Conservation (phyloP, 1,140 invertebrate genomes). For the Plectrocnemia conspersa region DNA sequence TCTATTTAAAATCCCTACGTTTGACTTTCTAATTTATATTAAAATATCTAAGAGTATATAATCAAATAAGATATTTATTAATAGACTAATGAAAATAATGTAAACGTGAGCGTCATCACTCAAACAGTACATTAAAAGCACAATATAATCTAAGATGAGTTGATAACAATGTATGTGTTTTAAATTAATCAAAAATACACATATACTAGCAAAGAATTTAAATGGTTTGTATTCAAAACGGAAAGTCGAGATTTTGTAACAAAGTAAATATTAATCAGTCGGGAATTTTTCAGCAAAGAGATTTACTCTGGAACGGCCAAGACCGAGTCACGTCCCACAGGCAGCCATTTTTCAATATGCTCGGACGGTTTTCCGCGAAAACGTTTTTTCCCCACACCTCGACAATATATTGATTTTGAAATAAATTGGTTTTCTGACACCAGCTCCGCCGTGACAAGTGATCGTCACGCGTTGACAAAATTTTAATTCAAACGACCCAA, state of each 20-base stretch:
- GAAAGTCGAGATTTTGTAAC: background rate
- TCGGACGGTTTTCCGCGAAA: constrained; percentile 9
- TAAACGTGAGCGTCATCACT: no score
- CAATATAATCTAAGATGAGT: no score
- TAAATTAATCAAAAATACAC: no score
- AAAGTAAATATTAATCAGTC: constrained; percentile 21
- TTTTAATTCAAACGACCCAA: constrained; percentile 18
- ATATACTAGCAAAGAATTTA: constrained; percentile 2
- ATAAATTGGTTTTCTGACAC: constrained; percentile 30
- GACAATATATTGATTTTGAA: constrained; percentile 27
- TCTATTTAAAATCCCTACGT: no score
- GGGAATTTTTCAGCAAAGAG: constrained; percentile 10
- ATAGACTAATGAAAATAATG: no score
- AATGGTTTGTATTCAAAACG: background rate
- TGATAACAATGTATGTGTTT: no score
- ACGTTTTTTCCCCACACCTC: background rate
- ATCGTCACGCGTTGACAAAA: constrained; percentile 4
- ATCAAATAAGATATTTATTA: no score
- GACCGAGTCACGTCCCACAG: constrained; percentile 9
- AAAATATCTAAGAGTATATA: no score
- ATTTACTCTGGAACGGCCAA: constrained; percentile 9
- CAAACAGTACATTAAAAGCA: no score
- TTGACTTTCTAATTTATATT: no score
- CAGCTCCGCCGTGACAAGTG: constrained; percentile 8
- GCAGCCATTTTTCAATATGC: constrained; percentile 26